A percentile compares a stretch with the other conserved stretches of the same genome.
Evolutionary conservation across 2,113 vertebrate genomes (phyloP).

Genomic region (Pteropus alecto): DNA sequence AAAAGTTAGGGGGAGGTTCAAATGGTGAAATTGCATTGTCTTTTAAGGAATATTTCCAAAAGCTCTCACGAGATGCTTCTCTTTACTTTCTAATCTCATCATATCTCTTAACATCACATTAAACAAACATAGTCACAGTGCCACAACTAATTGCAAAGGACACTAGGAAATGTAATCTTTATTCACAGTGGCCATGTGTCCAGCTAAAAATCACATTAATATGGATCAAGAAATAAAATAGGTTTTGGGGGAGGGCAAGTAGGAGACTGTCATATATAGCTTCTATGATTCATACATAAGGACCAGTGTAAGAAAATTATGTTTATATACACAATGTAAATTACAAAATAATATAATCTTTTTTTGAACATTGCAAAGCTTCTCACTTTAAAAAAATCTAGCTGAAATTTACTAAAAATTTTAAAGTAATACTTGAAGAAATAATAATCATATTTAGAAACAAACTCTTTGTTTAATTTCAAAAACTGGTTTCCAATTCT

Average conservation of each 20-base stretch:
- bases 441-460: background rate
- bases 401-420: constrained; percentile 17
- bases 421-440: background rate
- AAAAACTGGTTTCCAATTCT: background rate
- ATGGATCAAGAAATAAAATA: background rate
- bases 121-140: background rate
- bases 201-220: background rate
- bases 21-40: background rate
- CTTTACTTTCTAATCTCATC: background rate
- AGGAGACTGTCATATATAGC: background rate
- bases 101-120: background rate
- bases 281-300: background rate
- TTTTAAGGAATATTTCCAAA: background rate
- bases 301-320: background rate
- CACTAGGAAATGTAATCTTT: background rate
- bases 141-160: background rate
- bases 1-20: background rate
- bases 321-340: background rate
- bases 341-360: background rate
- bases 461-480: background rate
- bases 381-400: background rate
- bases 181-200: background rate
- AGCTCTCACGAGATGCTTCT: background rate
- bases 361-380: background rate
- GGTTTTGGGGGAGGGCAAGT: background rate